Evolutionary conservation across 2,888 invertebrate species (phyloP).

Genomic region (Cephus pulcher): DNA sequence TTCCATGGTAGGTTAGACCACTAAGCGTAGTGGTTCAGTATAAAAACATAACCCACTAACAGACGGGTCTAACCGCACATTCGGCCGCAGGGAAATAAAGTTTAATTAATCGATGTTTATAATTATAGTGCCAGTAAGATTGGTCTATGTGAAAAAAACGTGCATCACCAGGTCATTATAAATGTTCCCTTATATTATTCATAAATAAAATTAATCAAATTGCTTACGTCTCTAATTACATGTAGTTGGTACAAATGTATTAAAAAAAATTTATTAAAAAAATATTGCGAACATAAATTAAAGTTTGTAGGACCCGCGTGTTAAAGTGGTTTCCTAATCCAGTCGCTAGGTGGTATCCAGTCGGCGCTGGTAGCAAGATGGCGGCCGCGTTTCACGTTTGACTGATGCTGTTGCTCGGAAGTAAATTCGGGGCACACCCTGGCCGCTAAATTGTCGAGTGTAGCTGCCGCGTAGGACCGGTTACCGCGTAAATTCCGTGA

Average conservation of each 20-base stretch:
- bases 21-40: not conserved
- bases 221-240: not conserved
- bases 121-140: not conserved
- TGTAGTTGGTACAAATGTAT: not conserved
- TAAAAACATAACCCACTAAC: not conserved
- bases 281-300: not conserved
- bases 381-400: constrained; percentile 57
- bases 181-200: not conserved
- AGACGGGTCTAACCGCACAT: not conserved
- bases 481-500: constrained; percentile 22
- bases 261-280: not conserved
- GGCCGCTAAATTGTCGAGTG: constrained; percentile 35
- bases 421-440: constrained; percentile 52
- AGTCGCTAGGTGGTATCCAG: constrained; percentile 18
- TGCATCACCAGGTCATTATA: not conserved
- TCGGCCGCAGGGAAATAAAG: not conserved
- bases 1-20: not conserved
- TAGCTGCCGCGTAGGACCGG: constrained; percentile 21
- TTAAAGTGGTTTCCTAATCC: not conserved
- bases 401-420: constrained; percentile 49
- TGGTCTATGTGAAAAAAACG: not conserved
- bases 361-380: constrained; percentile 47
- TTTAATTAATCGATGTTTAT: not conserved
- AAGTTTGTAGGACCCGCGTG: constrained; percentile 18
- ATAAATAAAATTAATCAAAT: not conserved